Evolutionary conservation across 2,797 vertebrate species (phyloP).

Genomic region (Dendrocincla fuliginosa): DNA sequence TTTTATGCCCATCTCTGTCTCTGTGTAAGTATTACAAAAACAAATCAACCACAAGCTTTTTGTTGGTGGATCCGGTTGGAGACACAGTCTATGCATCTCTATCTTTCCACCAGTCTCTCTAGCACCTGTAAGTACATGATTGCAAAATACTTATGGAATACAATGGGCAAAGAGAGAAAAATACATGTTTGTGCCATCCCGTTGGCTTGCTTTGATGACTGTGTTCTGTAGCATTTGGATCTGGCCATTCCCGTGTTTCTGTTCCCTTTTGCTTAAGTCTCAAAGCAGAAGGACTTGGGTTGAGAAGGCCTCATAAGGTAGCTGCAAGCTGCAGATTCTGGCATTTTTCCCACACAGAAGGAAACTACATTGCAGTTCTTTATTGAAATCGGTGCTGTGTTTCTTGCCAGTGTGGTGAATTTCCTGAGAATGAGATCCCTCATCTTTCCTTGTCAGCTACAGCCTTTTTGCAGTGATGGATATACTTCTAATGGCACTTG

Average conservation of each 20-base stretch:
- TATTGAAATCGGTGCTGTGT: neutral
- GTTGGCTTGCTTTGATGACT: neutral
- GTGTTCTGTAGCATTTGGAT: neutral
- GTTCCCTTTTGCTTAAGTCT: neutral
- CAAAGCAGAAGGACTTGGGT: neutral
- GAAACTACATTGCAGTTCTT: neutral
- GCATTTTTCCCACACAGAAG: neutral
- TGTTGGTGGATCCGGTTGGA: neutral
- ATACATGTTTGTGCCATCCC: neutral
- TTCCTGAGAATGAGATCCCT: neutral
- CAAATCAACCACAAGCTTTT: neutral
- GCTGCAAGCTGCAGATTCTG: neutral
- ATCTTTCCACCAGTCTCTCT: neutral
- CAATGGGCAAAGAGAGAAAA: neutral
- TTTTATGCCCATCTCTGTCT: neutral
- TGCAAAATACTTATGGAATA: neutral
- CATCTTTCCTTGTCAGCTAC: constrained; percentile 13
- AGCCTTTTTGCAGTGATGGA: neutral
- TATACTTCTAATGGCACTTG: neutral
- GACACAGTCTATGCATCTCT: neutral
- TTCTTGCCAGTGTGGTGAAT: neutral
- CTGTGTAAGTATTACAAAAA: neutral
- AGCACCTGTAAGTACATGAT: neutral
- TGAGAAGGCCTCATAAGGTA: neutral
- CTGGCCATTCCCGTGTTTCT: neutral